A percentile compares a stretch with the other conserved stretches of the same genome.
These are phyloP conservation scores for Branchinecta sandiegonensis DNA, from an alignment of 2,888 invertebrate genomes.

Conservation along the genomic window DNA sequence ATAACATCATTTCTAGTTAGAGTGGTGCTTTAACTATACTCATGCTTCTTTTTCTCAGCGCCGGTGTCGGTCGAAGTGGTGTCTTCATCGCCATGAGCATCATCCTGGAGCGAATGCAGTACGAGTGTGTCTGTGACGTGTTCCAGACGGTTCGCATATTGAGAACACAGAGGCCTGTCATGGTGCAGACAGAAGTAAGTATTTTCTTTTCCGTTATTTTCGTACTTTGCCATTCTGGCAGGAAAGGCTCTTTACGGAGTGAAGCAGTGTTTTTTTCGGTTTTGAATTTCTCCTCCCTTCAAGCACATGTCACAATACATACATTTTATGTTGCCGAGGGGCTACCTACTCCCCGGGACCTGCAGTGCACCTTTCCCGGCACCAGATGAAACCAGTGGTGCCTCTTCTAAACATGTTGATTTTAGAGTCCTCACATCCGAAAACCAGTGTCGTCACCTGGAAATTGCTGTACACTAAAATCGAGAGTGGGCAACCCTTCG, in stretches of 20 bases:
- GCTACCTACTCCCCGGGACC: no score
- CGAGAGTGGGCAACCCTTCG: no score
- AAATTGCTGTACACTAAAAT: no score
- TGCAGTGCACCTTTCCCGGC: neutral
- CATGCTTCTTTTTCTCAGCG: constrained; percentile 44
- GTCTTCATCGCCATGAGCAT: constrained; percentile 97
- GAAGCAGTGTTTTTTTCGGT: neutral
- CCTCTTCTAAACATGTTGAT: no score
- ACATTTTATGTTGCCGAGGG: no score
- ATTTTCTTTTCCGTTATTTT: constrained; percentile 23
- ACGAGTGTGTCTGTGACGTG: constrained; percentile 95
- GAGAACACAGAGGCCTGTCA: constrained; percentile 93
- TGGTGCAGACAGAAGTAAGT: constrained; percentile 96
- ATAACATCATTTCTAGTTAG: no score
- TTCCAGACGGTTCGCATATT: constrained; percentile 98
- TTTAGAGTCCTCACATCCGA: no score
- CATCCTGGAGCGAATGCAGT: constrained; percentile 95
- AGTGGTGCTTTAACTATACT: no score
- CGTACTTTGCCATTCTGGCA: neutral
- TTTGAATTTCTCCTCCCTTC: neutral
- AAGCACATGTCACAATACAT: no score
- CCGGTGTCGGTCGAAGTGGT: constrained; percentile 95
- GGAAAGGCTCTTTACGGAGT: no score
- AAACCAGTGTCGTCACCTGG: no score
- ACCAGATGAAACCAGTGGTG: neutral